Evolutionary conservation across 2,113 vertebrate species (phyloP), one percentile per base, ranked within the genome.

Genomic region (Saguinus midas): DNA sequence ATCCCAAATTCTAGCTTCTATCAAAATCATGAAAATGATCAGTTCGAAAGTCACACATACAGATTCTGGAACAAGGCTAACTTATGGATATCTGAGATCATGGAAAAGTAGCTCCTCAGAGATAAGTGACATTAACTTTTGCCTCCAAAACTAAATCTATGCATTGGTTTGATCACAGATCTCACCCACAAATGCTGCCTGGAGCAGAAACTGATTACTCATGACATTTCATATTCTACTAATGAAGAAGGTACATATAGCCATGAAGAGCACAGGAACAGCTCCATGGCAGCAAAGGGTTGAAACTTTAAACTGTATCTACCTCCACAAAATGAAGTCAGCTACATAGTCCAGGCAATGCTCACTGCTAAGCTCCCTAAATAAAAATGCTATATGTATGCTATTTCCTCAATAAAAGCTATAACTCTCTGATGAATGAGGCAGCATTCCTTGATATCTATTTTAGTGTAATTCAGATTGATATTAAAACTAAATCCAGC

Each of bases 401-500:
- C 8, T 45, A 32, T 8, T 1, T 43, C 35, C 64, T 94, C 55
- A 87, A 29, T 55, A 57, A 94, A 90, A 86, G 52, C 57, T n/a
- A 0, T 20, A 87, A 48, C 29, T 73, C 43, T 10, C 55, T 55
- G 55, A 78, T 10, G 50, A 95, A 87, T 29, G 29, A 50, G 16
- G 37, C 17, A 52, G 37, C 72, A 29, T 75, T 75, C 37, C 52
- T 18, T 10, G 9, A 61, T 87, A 68, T 52, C 40, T 40, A 82
- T 58, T 92, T 95, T 27, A 83, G 55, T 45, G 18, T n/a, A 66
- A 17, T 96, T 57, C 43, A 84, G 58, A 96, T 25, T 20, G 93
- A 75, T 82, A 68, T 25, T 81, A 96, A 97, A 96, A 95, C 85
- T 66, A 52, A 95, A 97, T 96, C 90, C 94, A 81, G 80, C 29